Conservation (phyloP, 1,140 invertebrate species). For the Lepidurus packardi region DNA sequence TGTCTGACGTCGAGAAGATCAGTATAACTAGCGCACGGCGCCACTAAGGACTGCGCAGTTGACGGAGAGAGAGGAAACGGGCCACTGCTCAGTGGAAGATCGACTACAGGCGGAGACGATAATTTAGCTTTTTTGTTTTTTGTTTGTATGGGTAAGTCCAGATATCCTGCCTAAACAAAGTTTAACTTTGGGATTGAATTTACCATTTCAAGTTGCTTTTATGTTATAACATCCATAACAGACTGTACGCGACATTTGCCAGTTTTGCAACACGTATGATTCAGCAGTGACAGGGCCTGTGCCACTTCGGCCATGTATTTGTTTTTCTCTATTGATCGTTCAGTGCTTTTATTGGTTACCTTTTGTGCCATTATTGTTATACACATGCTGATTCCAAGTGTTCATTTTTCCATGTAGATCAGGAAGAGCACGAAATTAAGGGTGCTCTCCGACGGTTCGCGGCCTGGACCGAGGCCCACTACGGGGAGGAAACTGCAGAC, state of each 20-base stretch:
- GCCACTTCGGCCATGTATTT: no score
- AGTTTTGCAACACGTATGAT: no score
- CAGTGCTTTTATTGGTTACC: no score
- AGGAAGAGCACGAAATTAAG: conserved; percentile 13
- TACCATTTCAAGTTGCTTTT: background rate
- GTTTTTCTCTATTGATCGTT: no score
- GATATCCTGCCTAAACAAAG: background rate
- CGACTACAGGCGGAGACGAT: background rate
- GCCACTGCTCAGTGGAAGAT: background rate
- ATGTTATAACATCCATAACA: background rate
- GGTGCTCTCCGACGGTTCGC: conserved; percentile 17
- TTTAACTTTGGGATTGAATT: background rate
- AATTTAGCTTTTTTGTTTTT: conserved; percentile 11
- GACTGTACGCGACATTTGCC: no score
- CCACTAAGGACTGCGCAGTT: background rate
- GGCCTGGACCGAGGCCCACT: conserved; percentile 19
- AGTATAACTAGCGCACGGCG: background rate
- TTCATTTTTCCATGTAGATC: background rate
- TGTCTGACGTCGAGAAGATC: background rate
- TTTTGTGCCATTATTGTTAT: no score
- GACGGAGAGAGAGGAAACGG: background rate
- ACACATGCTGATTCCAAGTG: no score
- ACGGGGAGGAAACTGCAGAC: conserved; percentile 16
- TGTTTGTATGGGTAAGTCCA: conserved; percentile 9
- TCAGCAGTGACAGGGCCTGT: no score